A percentile compares a stretch with the other conserved stretches of the same genome.
Conservation (phyloP, 2,888 invertebrate species). For the Morpho achilles region DNA sequence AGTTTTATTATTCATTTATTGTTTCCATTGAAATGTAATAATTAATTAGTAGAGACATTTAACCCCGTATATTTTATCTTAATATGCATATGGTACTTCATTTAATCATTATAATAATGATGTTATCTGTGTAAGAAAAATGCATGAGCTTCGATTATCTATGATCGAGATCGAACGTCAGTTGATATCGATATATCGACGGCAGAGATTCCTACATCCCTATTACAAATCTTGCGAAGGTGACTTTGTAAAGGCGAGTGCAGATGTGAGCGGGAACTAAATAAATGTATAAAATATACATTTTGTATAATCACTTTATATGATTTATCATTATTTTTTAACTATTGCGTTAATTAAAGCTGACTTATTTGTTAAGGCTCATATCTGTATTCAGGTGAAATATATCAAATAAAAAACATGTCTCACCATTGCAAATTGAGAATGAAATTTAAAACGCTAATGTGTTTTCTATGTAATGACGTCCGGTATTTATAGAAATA, state of each 20-base stretch:
- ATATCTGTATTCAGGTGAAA: too few relatives aligned
- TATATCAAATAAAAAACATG: too few relatives aligned
- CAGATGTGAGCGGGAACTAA: neutral
- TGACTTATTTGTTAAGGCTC: too few relatives aligned
- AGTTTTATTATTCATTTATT: slow-evolving; percentile 79
- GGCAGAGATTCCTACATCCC: slow-evolving; percentile 10
- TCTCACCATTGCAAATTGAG: too few relatives aligned
- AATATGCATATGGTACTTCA: slow-evolving; percentile 55
- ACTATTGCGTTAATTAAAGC: too few relatives aligned
- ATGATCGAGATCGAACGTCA: slow-evolving; percentile 17
- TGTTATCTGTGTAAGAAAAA: slow-evolving; percentile 47
- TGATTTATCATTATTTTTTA: too few relatives aligned
- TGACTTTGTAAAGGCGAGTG: neutral
- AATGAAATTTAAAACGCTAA: neutral
- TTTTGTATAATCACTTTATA: too few relatives aligned
- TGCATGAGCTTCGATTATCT: slow-evolving; percentile 60
- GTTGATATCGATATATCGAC: slow-evolving; percentile 25
- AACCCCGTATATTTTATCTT: slow-evolving; percentile 52
- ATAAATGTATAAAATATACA: too few relatives aligned
- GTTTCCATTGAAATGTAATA: slow-evolving; percentile 60
- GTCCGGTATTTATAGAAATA: slow-evolving; percentile 34
- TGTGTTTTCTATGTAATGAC: neutral
- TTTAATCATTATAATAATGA: slow-evolving; percentile 41
- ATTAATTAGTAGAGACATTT: slow-evolving; percentile 38
- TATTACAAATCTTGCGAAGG: slow-evolving; percentile 11